Evolutionary conservation across 2,888 invertebrate species (phyloP).

Genomic region (Phragmatobia fuliginosa): DNA sequence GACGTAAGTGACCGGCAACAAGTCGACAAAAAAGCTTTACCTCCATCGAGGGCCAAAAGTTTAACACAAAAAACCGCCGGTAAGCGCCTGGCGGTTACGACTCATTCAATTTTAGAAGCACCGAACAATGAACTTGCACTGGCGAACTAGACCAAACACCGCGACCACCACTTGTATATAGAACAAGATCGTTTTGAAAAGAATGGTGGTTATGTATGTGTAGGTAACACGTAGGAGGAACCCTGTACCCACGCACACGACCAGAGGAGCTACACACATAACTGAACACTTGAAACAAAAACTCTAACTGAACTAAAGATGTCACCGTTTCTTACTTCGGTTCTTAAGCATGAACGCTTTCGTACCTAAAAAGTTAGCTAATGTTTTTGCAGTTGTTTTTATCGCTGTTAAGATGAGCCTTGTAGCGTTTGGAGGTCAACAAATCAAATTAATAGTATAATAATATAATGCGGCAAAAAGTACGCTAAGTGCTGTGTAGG

Average conservation of each 20-base stretch:
- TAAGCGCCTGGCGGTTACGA: conserved; percentile 75
- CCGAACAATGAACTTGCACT: conserved; percentile 85
- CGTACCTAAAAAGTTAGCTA: conserved; percentile 32
- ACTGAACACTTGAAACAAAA: conserved; percentile 44
- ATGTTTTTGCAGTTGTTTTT: conserved; percentile 45
- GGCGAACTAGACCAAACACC: conserved; percentile 85
- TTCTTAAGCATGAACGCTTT: conserved; percentile 55
- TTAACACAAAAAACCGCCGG: conserved; percentile 68
- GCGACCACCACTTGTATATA: conserved; percentile 73
- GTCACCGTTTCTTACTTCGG: conserved; percentile 46
- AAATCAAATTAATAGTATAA: conserved; percentile 57
- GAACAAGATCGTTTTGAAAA: conserved; percentile 69
- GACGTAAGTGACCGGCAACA: conserved; percentile 75
- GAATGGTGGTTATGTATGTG: conserved; percentile 60
- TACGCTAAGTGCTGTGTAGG: conserved; percentile 24
- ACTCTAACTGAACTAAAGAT: conserved; percentile 57
- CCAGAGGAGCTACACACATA: conserved; percentile 49
- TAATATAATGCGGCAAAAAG: conserved; percentile 39
- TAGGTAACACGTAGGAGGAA: conserved; percentile 65
- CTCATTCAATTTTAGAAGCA: conserved; percentile 56
- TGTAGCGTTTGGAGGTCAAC: conserved; percentile 60
- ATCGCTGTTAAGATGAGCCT: conserved; percentile 48
- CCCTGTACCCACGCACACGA: conserved; percentile 62
- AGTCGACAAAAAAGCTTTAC: conserved; percentile 74
- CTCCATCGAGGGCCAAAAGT: conserved; percentile 68